Evolutionary conservation across 2,888 invertebrate genomes (phyloP).

Genomic region (Barypeithes pellucidus): DNA sequence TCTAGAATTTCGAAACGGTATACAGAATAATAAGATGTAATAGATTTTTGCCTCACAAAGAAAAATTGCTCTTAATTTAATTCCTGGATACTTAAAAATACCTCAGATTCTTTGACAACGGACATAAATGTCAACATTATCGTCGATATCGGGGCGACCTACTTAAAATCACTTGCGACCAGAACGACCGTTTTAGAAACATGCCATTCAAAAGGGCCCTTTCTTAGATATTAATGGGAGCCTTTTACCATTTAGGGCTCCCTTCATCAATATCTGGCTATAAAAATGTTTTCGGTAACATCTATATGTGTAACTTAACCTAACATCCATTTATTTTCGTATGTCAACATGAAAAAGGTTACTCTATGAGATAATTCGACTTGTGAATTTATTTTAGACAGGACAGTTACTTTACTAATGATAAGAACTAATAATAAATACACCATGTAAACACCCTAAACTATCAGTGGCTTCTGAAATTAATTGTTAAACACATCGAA

Average conservation of each 20-base stretch:
- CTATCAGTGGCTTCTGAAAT: no score
- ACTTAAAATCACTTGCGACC: slow-evolving; percentile 51
- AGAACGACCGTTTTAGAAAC: slow-evolving; percentile 40
- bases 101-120: slow-evolving; percentile 20
- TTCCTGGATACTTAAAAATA: no score
- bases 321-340: slow-evolving; percentile 3
- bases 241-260: slow-evolving; percentile 50
- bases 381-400: no score
- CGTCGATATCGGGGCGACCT: slow-evolving; percentile 41
- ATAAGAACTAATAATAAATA: no score
- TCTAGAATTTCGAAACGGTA: no score
- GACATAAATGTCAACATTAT: slow-evolving; percentile 47
- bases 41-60: no score
- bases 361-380: no score
- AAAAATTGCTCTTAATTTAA: no score
- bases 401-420: no score
- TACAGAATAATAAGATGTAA: no score
- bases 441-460: no score
- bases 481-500: no score
- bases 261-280: slow-evolving; percentile 47
- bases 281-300: slow-evolving; percentile 30
- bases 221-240: slow-evolving; percentile 44
- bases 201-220: slow-evolving; percentile 41
- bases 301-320: slow-evolving; percentile 30
- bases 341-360: background rate